Conservation (phyloP, 1,140 invertebrate species). For the Trissolcus basalis region DNA sequence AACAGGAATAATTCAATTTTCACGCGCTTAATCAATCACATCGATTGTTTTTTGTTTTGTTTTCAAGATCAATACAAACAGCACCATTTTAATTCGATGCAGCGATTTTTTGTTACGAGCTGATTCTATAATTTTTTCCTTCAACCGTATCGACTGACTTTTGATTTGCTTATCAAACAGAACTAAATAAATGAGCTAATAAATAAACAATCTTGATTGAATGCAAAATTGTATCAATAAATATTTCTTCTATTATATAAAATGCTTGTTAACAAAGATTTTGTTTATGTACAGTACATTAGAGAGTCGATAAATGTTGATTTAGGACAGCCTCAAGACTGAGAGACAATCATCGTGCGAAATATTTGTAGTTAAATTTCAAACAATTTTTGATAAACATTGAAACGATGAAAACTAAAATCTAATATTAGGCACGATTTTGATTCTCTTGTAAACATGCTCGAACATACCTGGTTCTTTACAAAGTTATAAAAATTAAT, state of each 20-base stretch:
- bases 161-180: background rate
- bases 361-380: conserved; percentile 1
- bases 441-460: conserved; percentile 45
- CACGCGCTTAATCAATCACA: conserved; percentile 29
- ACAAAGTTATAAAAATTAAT: conserved; percentile 67
- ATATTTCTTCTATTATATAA: background rate
- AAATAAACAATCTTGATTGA: no score
- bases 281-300: conserved; percentile 6
- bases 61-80: conserved; percentile 33
- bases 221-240: background rate
- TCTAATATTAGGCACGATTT: conserved; percentile 35
- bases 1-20: conserved; percentile 32
- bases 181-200: no score
- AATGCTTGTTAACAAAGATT: background rate
- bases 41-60: conserved; percentile 14
- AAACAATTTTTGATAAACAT: no score
- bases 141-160: background rate
- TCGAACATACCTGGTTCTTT: conserved; percentile 62
- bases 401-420: conserved; percentile 30
- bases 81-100: conserved; percentile 30
- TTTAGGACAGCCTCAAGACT: conserved; percentile 12
- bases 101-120: conserved; percentile 31
- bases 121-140: conserved; percentile 5
- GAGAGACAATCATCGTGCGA: conserved; percentile 9
- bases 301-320: conserved; percentile 1